phyloP scores from a whole-genome alignment of 2,113 vertebrate genomes.

The Nothobranchius furzeri region DNA sequence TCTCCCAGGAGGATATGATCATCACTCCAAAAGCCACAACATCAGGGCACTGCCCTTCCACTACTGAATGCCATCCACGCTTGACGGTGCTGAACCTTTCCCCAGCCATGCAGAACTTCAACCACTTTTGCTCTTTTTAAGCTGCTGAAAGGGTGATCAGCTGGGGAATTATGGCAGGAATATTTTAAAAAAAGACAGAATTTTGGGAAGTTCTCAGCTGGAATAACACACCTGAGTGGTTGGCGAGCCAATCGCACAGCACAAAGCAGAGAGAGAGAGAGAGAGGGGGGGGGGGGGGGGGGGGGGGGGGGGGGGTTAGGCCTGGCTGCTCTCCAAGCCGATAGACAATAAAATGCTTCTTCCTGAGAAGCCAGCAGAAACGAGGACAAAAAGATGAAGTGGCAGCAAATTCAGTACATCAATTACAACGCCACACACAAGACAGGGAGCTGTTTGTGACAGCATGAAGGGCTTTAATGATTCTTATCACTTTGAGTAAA shows the following conservation, averaged over 20 bases:
- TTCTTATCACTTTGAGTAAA: constrained; percentile 46
- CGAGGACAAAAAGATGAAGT: constrained; percentile 25
- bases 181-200: constrained; percentile 45
- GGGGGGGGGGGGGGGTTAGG: constrained; percentile 28
- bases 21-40: constrained; percentile 62
- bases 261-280: constrained; percentile 21
- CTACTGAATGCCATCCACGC: constrained; percentile 61
- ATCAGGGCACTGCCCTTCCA: constrained; percentile 65
- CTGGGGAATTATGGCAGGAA: constrained; percentile 57
- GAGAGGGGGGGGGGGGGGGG: too few species aligned
- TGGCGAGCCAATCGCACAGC: constrained; percentile 44
- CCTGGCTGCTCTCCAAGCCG: constrained; percentile 52
- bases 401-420: constrained; percentile 28
- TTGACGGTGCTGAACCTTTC: constrained; percentile 65
- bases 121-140: constrained; percentile 49
- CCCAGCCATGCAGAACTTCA: constrained; percentile 67
- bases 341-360: constrained; percentile 68
- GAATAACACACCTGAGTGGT: constrained; percentile 60
- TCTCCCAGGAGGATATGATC: constrained; percentile 48
- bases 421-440: constrained; percentile 43
- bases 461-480: constrained; percentile 16
- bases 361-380: constrained; percentile 47
- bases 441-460: constrained; percentile 22
- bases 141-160: constrained; percentile 42
- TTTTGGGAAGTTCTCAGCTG: constrained; percentile 52